A percentile compares a stretch with the other conserved stretches of the same genome.
Evolutionary conservation across 2,113 vertebrate species (phyloP).

Genomic region (Brachyistius frenatus): DNA sequence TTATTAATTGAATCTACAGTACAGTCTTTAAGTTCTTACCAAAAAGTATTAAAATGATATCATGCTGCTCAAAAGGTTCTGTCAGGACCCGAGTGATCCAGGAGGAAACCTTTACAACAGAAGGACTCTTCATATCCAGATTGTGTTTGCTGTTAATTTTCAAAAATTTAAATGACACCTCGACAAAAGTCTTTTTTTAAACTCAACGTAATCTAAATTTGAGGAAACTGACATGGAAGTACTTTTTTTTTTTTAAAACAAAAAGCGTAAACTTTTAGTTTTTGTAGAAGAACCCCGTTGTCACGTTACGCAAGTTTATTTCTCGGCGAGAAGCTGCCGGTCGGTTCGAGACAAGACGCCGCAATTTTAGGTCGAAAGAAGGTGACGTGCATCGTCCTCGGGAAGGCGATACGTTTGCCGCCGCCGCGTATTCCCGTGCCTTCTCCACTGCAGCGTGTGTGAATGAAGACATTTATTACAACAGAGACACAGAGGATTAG

Average conservation of each 20-base stretch:
- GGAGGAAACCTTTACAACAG: no score
- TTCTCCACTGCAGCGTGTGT: constrained; percentile 48
- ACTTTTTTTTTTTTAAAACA: no score
- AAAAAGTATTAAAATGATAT: not conserved
- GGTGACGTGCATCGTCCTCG: constrained; percentile 35
- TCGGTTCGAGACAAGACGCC: not conserved
- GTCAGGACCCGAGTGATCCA: no score
- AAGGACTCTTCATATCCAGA: not conserved
- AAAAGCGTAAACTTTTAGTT: no score
- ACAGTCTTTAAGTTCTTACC: not conserved
- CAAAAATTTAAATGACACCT: no score
- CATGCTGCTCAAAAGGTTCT: not conserved
- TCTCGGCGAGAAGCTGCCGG: no score
- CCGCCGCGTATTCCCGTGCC: constrained; percentile 23
- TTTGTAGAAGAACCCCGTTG: no score
- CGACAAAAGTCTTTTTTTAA: no score
- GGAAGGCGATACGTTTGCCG: constrained; percentile 44
- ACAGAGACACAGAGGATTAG: constrained; percentile 78
- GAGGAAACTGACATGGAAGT: no score
- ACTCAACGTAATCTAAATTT: no score
- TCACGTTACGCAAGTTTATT: no score
- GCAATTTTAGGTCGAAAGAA: constrained; percentile 37
- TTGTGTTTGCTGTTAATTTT: not conserved
- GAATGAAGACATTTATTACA: constrained; percentile 83
- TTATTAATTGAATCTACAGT: constrained; percentile 14